A percentile compares a stretch with the other conserved stretches of the same genome.
Conservation (phyloP, 2,888 invertebrate species). For the Drosophila phalerata region DNA sequence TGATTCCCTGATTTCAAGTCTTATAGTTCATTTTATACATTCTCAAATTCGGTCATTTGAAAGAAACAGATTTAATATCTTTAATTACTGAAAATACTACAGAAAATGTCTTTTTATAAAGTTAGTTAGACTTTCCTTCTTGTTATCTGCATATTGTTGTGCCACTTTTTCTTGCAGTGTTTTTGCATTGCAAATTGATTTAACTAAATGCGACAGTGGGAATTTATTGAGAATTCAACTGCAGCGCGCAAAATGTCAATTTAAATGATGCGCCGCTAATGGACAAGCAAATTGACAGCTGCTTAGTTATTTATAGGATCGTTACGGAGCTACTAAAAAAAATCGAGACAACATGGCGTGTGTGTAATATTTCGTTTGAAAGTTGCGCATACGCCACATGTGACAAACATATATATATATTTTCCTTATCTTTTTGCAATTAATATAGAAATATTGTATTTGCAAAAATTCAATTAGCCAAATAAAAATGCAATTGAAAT, state of each 20-base stretch:
- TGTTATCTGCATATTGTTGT: neutral
- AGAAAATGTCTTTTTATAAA: too few relatives aligned
- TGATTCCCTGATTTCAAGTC: too few relatives aligned
- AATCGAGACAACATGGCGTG: constrained; percentile 37
- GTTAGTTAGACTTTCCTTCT: neutral
- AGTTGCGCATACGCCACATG: constrained; percentile 52
- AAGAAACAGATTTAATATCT: too few relatives aligned
- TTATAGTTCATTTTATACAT: too few relatives aligned
- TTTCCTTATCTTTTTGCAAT: constrained; percentile 27
- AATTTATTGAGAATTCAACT: constrained; percentile 48
- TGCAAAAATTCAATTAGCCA: constrained; percentile 56
- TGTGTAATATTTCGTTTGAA: constrained; percentile 35
- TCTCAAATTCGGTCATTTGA: too few relatives aligned
- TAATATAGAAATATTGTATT: neutral
- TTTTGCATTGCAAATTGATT: constrained; percentile 37
- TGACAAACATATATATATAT: constrained; percentile 8
- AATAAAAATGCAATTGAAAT: constrained; percentile 30
- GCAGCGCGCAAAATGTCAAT: constrained; percentile 66
- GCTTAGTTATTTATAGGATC: constrained; percentile 25
- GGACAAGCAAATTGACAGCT: constrained; percentile 68
- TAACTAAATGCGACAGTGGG: constrained; percentile 36
- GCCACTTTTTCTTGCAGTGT: constrained; percentile 37
- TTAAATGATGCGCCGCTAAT: constrained; percentile 73
- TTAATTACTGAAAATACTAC: too few relatives aligned
- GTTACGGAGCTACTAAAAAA: neutral